phyloP scores from a whole-genome alignment of 1,140 invertebrate genomes.

The Drosophila kepulauana region DNA sequence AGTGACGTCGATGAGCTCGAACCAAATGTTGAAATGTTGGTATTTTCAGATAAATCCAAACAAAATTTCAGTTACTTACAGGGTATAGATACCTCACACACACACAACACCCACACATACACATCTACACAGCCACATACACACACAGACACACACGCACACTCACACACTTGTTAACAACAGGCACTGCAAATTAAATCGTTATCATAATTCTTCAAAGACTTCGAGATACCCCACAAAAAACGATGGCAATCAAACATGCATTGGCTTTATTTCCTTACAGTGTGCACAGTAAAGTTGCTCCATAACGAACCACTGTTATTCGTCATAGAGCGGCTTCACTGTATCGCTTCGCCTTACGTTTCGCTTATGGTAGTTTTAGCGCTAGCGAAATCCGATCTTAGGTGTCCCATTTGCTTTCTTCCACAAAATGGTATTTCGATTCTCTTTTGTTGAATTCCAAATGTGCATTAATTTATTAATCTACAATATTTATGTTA shows the following conservation, averaged over 20 bases:
- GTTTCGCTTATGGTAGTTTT: slow-evolving; percentile 15
- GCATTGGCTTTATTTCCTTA: slow-evolving; percentile 6
- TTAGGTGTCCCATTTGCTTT: slow-evolving; percentile 12
- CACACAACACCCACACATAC: slow-evolving; percentile 7
- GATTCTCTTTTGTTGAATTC: slow-evolving; percentile 4
- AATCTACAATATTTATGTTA: slow-evolving; percentile 11
- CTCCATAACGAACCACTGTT: background rate
- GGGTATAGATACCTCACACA: slow-evolving; percentile 16
- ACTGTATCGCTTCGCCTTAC: slow-evolving; percentile 11
- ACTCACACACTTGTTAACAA: slow-evolving; percentile 13
- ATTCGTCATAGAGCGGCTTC: background rate
- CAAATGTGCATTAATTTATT: slow-evolving; percentile 8
- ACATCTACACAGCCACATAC: slow-evolving; percentile 5
- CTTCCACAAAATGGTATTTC: background rate
- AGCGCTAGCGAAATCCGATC: slow-evolving; percentile 1
- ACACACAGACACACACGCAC: background rate
- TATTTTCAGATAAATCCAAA: slow-evolving; percentile 52
- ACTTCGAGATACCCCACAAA: slow-evolving; percentile 4
- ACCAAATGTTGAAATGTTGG: slow-evolving; percentile 54
- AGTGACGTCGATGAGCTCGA: slow-evolving; percentile 72
- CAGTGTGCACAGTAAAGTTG: background rate
- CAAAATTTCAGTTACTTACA: slow-evolving; percentile 22
- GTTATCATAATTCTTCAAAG: slow-evolving; percentile 4
- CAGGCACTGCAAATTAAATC: slow-evolving; percentile 20
- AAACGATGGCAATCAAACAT: slow-evolving; percentile 3